Conservation (phyloP, 2,113 vertebrate species). For the Asarcornis scutulata region DNA sequence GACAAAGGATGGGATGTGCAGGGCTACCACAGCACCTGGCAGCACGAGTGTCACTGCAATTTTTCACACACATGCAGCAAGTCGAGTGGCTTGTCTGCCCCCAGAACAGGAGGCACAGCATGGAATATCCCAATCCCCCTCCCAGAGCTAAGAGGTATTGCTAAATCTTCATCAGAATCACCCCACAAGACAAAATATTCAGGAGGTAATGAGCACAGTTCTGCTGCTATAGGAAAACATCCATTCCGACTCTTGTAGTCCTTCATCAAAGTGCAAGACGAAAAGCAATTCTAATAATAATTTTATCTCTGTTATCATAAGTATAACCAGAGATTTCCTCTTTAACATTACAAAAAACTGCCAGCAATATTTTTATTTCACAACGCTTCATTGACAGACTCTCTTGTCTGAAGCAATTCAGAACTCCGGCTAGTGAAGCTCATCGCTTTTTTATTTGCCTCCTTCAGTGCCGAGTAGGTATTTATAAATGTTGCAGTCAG, state of each 20-base stretch:
- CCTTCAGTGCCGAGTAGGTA: slow-evolving; percentile 47
- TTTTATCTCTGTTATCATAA: slow-evolving; percentile 45
- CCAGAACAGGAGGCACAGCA: neutral
- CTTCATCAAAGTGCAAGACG: neutral
- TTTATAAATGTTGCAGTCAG: slow-evolving; percentile 66
- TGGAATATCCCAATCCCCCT: neutral
- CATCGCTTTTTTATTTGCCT: slow-evolving; percentile 58
- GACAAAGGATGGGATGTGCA: neutral
- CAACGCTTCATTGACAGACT: slow-evolving; percentile 58
- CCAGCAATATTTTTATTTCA: slow-evolving; percentile 53
- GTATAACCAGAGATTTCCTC: slow-evolving; percentile 40
- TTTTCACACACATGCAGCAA: neutral
- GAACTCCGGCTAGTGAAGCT: slow-evolving; percentile 56
- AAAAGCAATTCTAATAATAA: slow-evolving; percentile 28
- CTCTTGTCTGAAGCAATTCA: slow-evolving; percentile 63
- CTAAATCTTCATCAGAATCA: neutral
- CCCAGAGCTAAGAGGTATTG: neutral
- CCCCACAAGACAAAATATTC: neutral
- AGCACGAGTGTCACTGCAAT: neutral
- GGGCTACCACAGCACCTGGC: neutral
- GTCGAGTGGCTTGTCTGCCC: neutral
- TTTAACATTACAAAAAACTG: slow-evolving; percentile 29
- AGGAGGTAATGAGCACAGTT: neutral
- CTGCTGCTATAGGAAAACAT: slow-evolving; percentile 7
- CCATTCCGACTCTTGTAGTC: slow-evolving; percentile 17